These are phyloP conservation scores for Oriolus oriolus DNA, from an alignment of 2,113 vertebrate genomes.

Conservation along the genomic window DNA sequence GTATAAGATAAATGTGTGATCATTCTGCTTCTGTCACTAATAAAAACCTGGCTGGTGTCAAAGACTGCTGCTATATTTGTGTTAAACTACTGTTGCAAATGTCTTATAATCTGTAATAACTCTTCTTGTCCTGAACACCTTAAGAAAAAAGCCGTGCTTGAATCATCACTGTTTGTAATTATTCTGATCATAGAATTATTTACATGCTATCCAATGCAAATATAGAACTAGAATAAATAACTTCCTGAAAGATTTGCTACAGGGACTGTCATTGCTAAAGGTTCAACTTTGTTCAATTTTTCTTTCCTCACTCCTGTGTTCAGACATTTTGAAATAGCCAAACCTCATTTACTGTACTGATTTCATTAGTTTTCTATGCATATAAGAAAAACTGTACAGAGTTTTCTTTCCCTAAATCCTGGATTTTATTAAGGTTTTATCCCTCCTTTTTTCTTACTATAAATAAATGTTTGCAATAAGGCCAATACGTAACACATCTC, in stretches of 20 bases:
- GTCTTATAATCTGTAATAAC: background rate
- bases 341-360: background rate
- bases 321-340: background rate
- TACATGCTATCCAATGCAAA: background rate
- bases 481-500: background rate
- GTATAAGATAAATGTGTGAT: background rate
- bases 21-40: background rate
- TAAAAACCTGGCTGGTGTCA: background rate
- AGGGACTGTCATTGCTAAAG: background rate
- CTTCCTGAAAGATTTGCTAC: background rate
- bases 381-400: background rate
- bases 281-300: background rate
- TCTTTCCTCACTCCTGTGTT: background rate
- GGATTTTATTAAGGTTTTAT: background rate
- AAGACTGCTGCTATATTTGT: background rate
- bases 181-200: background rate
- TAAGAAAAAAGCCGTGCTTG: background rate
- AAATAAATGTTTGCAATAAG: constrained; percentile 35
- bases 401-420: background rate
- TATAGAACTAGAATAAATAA: background rate
- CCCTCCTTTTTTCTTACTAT: constrained; percentile 1
- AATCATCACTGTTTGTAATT: background rate
- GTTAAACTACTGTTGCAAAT: background rate
- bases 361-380: background rate
- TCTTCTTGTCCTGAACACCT: background rate